phyloP scores from a whole-genome alignment of 1,140 invertebrate genomes.

The Dendrolimus kikuchii region DNA sequence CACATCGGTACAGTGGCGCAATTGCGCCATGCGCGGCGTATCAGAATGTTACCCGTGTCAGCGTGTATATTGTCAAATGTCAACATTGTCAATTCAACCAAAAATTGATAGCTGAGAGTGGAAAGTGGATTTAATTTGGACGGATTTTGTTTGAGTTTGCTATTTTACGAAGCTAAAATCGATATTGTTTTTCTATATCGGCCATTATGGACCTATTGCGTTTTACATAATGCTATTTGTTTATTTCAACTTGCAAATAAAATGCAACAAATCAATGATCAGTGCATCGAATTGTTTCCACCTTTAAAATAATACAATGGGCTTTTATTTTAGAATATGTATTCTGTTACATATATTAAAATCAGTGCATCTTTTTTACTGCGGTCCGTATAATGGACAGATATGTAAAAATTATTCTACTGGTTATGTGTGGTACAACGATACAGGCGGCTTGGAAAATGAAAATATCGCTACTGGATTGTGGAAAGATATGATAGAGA shows the following conservation, averaged over 20 bases:
- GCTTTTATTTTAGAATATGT: constrained; percentile 23
- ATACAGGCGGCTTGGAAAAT: constrained; percentile 83
- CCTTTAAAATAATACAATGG: constrained; percentile 27
- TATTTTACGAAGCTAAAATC: constrained; percentile 38
- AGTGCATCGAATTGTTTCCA: constrained; percentile 19
- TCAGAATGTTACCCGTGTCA: no score
- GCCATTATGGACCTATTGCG: constrained; percentile 56
- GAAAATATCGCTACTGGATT: constrained; percentile 87
- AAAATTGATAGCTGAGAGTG: background rate
- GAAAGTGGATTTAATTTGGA: background rate
- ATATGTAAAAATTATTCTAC: constrained; percentile 88
- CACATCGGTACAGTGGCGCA: no score
- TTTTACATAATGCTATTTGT: constrained; percentile 23
- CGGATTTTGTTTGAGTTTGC: constrained; percentile 1
- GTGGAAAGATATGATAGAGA: constrained; percentile 89
- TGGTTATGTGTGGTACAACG: constrained; percentile 88
- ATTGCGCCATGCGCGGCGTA: no score
- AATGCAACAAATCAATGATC: constrained; percentile 41
- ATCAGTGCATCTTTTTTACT: constrained; percentile 72
- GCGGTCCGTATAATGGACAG: constrained; percentile 90
- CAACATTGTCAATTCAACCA: no score
- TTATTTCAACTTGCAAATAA: constrained; percentile 37
- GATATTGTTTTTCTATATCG: constrained; percentile 46
- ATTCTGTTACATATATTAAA: constrained; percentile 46
- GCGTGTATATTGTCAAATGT: no score